Conservation (phyloP, 2,113 vertebrate species). For the Dasyurus viverrinus region DNA sequence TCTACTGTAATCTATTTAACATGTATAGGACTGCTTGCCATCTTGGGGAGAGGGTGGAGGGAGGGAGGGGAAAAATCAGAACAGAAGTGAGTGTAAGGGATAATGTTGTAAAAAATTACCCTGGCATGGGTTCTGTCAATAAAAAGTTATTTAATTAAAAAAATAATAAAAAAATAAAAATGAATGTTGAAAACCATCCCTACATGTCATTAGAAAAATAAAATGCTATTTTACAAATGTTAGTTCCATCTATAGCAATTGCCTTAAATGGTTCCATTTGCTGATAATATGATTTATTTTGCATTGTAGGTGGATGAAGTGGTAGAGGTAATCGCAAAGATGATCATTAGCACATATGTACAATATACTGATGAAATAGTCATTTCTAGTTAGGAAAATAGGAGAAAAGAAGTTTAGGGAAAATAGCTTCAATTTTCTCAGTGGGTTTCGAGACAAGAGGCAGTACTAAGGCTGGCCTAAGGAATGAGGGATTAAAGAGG, state of each 20-base stretch:
- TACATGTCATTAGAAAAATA: no score
- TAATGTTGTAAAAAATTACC: no score
- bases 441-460: neutral
- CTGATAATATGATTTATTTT: neutral
- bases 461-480: neutral
- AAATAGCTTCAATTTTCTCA: neutral
- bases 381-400: neutral
- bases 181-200: no score
- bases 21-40: no score
- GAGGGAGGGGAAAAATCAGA: no score
- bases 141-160: no score
- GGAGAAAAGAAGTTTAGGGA: neutral
- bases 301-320: neutral
- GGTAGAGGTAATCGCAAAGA: neutral
- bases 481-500: neutral
- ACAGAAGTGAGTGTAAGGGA: no score
- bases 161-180: no score
- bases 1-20: no score
- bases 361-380: neutral
- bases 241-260: neutral
- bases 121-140: no score
- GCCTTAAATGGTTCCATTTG: neutral
- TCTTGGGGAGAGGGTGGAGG: no score
- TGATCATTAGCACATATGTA: neutral
- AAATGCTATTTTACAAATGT: neutral